Evolutionary conservation across 2,888 invertebrate species (phyloP), one percentile per base, ranked within the genome.

Genomic region (Acheta domesticus): DNA sequence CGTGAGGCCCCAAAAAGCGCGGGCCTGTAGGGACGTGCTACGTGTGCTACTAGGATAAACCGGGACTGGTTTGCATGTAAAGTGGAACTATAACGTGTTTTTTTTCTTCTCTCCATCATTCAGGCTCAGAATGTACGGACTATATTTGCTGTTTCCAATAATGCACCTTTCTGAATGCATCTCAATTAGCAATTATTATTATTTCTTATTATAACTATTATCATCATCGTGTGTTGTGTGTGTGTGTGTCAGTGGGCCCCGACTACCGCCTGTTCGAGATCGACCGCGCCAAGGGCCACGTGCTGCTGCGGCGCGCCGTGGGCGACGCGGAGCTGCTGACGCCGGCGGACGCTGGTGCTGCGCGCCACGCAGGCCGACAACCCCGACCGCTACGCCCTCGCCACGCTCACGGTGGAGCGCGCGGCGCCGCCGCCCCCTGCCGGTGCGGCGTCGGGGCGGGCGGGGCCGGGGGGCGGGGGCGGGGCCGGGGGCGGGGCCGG

Each of bases 331-430:
- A 92, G 82, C 87, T 93, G 11, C 86, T 89, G 16, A 91, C 92
- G 83, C 93, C 95, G 0, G 91, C 93, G 50, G 50, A 96, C 95
- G 2, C 87, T 96, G 73, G 94, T 96, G 77, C 84, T 83, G 1
- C 87, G 93, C 91, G 94, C 94, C 12, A 93, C 92, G 1, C 94
- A 94, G 85, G 89, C 92, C 81, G 96, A 97, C 87, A 97, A 97
- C 89, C 89, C 93, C 0, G 96, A 96, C 88, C 91, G 96, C 79
- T 96, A 96, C 86, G 95, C 96, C 0, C 88, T 97, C 81, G 93
- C 95, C 1, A 96, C 96, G 0, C 89, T 97, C 79, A 91, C 93
- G 19, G 89, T 96, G 73, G 88, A 89, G 0, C 86, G 91, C 79
- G 89, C 89, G 77, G 89, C 90, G 81, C 88, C 89, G 23, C 87